Evolutionary conservation across 2,797 vertebrate genomes (phyloP).

Genomic region (Catharus ustulatus): DNA sequence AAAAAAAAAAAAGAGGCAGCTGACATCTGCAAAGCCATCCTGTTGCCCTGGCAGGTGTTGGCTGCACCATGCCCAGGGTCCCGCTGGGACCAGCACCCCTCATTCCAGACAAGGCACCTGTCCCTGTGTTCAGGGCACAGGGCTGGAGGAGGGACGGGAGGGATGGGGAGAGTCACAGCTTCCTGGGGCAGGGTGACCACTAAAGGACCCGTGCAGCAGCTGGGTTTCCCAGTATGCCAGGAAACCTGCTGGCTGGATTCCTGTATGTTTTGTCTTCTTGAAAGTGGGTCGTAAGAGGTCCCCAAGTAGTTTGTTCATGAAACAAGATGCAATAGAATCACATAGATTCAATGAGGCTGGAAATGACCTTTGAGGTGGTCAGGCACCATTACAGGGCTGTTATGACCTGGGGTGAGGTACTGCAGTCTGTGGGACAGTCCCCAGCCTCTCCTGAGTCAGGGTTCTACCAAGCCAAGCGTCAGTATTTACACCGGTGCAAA

Average conservation of each 20-base stretch:
- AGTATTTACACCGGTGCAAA: not conserved
- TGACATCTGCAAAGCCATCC: not conserved
- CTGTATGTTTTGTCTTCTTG: not conserved
- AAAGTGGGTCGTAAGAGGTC: not conserved
- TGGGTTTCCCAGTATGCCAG: not conserved
- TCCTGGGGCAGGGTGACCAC: too few relatives aligned
- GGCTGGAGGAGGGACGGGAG: not conserved
- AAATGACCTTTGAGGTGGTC: not conserved
- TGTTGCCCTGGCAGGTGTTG: not conserved
- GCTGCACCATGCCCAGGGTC: fast-evolving
- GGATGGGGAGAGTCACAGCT: not conserved
- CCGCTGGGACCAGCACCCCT: fast-evolving
- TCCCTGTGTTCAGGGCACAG: not conserved
- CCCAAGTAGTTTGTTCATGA: not conserved
- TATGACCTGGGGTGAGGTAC: fast-evolving
- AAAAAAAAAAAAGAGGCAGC: not conserved
- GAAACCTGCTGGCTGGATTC: not conserved
- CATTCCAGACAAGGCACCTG: not conserved
- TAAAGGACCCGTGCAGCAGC: fast-evolving
- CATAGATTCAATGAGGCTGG: fast-evolving
- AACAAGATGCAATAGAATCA: not conserved
- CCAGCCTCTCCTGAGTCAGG: not conserved
- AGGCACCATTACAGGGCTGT: not conserved
- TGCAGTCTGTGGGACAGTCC: not conserved
- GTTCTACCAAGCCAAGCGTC: not conserved